Conservation (phyloP, 2,797 vertebrate species). For the Mareca strepera region DNA sequence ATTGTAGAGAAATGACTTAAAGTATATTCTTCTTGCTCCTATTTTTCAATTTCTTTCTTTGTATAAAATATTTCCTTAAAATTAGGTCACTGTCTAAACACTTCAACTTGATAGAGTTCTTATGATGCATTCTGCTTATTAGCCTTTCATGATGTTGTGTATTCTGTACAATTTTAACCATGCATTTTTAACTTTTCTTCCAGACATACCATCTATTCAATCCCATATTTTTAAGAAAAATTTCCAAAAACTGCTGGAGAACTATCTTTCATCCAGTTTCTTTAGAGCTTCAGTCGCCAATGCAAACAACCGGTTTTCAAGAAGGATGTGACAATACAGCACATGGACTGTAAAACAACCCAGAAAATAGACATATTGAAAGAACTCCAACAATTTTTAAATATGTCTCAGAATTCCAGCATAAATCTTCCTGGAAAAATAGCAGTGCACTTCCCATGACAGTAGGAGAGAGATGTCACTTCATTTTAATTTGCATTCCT, state of each 20-base stretch:
- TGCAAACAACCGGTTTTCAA: slow-evolving; percentile 7
- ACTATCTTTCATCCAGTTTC: background rate
- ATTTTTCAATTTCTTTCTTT: background rate
- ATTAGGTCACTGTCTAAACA: background rate
- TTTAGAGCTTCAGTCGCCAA: background rate
- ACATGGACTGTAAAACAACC: slow-evolving; percentile 1
- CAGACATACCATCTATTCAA: background rate
- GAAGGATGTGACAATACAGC: background rate
- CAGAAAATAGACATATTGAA: slow-evolving; percentile 22
- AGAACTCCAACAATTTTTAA: slow-evolving; percentile 1
- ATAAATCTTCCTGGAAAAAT: background rate
- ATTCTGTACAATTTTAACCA: background rate
- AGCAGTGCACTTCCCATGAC: background rate
- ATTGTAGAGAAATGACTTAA: background rate
- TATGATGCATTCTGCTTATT: background rate
- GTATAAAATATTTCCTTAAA: slow-evolving; percentile 2
- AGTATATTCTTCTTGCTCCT: background rate
- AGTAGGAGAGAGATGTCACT: background rate
- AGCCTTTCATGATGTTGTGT: background rate
- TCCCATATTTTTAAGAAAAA: background rate
- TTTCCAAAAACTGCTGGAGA: background rate
- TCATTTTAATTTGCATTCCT: fast-evolving
- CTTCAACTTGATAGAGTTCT: background rate
- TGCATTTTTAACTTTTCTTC: background rate
- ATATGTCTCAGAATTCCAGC: background rate